These are phyloP conservation scores for Callipepla californica DNA, from an alignment of 2,113 vertebrate genomes.

Conservation along the genomic window DNA sequence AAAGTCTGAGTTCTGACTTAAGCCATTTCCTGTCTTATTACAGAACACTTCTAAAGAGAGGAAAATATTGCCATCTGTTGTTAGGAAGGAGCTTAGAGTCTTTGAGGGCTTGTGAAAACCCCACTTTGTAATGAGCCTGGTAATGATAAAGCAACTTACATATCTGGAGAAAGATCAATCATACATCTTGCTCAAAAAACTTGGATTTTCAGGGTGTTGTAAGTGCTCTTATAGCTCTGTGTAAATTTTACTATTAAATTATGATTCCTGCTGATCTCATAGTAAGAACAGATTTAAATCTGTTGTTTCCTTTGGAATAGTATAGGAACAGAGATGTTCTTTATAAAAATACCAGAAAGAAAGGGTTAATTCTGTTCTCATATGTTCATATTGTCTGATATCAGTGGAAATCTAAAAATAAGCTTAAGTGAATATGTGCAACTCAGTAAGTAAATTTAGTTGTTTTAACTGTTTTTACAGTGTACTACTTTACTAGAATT, in stretches of 20 bases:
- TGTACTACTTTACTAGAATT: background rate
- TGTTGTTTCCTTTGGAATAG: background rate
- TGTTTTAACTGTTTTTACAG: background rate
- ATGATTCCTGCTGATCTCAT: background rate
- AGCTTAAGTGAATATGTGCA: background rate
- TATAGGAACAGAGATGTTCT: background rate
- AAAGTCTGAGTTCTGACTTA: background rate
- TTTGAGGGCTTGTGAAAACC: background rate
- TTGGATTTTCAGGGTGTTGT: background rate
- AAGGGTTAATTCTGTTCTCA: background rate
- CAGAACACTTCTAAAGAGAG: background rate
- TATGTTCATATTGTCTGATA: background rate
- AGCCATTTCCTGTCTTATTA: background rate
- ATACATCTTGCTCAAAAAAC: background rate
- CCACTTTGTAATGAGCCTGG: background rate
- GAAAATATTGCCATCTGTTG: constrained; percentile 26
- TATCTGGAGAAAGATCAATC: background rate
- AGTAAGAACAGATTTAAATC: background rate
- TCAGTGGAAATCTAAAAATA: background rate
- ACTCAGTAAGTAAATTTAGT: background rate
- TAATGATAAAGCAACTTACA: background rate
- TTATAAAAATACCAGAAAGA: background rate
- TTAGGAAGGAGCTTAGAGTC: background rate
- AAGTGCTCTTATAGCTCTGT: background rate
- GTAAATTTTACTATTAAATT: background rate